Conservation (phyloP, 2,888 invertebrate genomes). For the Tridacna gigas region DNA sequence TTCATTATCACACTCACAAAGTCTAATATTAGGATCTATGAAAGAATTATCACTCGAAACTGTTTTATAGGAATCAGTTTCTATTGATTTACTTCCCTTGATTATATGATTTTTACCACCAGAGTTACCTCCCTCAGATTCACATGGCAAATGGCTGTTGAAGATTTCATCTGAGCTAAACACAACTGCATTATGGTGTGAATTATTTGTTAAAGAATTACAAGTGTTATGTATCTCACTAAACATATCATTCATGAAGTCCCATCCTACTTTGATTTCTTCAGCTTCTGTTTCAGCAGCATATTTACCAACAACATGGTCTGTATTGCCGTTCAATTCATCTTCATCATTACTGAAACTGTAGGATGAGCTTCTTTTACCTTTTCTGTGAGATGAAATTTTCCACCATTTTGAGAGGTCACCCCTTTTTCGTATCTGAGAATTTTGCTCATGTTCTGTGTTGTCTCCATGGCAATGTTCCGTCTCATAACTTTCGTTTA, state of each 20-base stretch:
- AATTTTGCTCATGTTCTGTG: not conserved
- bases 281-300: not conserved
- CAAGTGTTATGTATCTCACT: slow-evolving; percentile 15
- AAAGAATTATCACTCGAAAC: not conserved
- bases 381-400: slow-evolving; percentile 5
- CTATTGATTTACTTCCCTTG: slow-evolving; percentile 9
- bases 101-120: not conserved
- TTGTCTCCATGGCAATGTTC: not conserved
- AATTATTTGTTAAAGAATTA: not conserved
- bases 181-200: too few relatives aligned
- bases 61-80: not conserved
- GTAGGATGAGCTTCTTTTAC: slow-evolving; percentile 8
- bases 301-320: not conserved
- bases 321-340: not conserved
- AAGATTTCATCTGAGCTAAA: too few relatives aligned
- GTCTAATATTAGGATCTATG: not conserved
- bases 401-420: slow-evolving; percentile 15
- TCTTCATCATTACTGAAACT: not conserved
- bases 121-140: slow-evolving; percentile 14
- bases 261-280: slow-evolving; percentile 3
- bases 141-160: too few relatives aligned
- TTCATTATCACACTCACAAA: too few relatives aligned
- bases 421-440: not conserved
- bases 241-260: not conserved
- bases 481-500: not conserved